phyloP scores from a whole-genome alignment of 2,888 invertebrate species.

The Itoplectis maculator region DNA sequence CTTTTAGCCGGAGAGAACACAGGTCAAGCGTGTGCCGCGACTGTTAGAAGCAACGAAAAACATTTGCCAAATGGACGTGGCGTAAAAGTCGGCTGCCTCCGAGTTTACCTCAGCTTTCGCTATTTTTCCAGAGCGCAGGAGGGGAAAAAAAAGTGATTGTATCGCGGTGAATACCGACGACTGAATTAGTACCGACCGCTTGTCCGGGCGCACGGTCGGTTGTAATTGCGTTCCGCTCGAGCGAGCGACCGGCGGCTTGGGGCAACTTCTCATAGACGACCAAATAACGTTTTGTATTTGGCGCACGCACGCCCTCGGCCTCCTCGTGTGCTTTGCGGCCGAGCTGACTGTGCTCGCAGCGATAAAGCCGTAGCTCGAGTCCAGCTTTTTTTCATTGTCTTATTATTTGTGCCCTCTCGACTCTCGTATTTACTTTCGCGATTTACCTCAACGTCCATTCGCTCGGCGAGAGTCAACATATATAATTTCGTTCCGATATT shows the following conservation, averaged over 20 bases:
- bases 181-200: constrained; percentile 17
- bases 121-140: neutral
- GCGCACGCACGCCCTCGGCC: constrained; percentile 18
- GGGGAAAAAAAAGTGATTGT: neutral
- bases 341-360: constrained; percentile 22
- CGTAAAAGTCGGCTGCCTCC: neutral
- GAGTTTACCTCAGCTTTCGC: neutral
- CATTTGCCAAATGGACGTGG: neutral
- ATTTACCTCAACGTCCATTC: no score
- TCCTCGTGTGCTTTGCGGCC: neutral
- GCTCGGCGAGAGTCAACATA: no score
- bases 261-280: constrained; percentile 54
- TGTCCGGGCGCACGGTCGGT: constrained; percentile 13
- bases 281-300: constrained; percentile 56
- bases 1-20: neutral
- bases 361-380: constrained; percentile 20
- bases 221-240: constrained; percentile 50
- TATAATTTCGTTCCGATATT: no score
- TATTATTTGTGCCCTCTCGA: constrained; percentile 6
- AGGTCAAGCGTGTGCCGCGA: neutral
- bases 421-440: neutral
- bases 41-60: neutral
- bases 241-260: constrained; percentile 12
- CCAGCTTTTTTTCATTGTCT: neutral
- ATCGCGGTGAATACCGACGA: constrained; percentile 15